Percentiles rank a stretch among this genome's conserved stretches.
These are phyloP conservation scores for Amphiura filiformis DNA, from an alignment of 35 echinoderm and acorn worm genomes.

Conservation along the genomic window DNA sequence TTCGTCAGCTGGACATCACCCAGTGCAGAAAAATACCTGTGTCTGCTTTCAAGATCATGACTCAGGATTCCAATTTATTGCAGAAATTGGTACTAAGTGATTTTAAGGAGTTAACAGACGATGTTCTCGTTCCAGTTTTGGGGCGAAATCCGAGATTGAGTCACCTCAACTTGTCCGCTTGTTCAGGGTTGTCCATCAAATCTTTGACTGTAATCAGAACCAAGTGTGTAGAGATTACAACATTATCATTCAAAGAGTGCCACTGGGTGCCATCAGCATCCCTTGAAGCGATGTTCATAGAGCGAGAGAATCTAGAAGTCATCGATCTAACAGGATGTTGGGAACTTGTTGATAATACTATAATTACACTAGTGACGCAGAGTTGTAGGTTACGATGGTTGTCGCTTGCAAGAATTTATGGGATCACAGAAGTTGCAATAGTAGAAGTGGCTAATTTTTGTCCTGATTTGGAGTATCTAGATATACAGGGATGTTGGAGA, in stretches of 20 bases:
- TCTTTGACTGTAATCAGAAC: slow-evolving; percentile 29
- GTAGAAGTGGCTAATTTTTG: slow-evolving; percentile 38
- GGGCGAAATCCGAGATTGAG: slow-evolving; percentile 29
- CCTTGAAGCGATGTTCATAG: slow-evolving; percentile 26
- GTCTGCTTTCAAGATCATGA: slow-evolving; percentile 33
- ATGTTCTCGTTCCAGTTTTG: slow-evolving; percentile 35
- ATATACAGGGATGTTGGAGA: slow-evolving; percentile 68
- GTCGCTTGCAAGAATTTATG: slow-evolving; percentile 59
- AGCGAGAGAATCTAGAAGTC: slow-evolving; percentile 46
- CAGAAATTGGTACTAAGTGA: slow-evolving; percentile 21
- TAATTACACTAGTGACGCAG: slow-evolving; percentile 24
- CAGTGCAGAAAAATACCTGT: not conserved
- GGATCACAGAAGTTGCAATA: slow-evolving; percentile 40
- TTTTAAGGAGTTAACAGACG: slow-evolving; percentile 56
- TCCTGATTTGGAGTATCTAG: slow-evolving; percentile 56
- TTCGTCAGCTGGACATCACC: slow-evolving; percentile 9
- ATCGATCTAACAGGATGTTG: slow-evolving; percentile 61
- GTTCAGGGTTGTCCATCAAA: slow-evolving; percentile 34
- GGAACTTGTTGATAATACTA: slow-evolving; percentile 52
- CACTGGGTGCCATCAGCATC: slow-evolving; percentile 41
- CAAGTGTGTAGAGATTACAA: slow-evolving; percentile 29
- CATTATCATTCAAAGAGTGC: slow-evolving; percentile 45
- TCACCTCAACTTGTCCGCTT: slow-evolving; percentile 34
- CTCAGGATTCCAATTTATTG: slow-evolving; percentile 1
- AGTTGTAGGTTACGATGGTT: slow-evolving; percentile 38